Percentiles rank a stretch among this genome's conserved stretches.
Conservation (phyloP, 2,113 vertebrate species). For the Toxostoma redivivum region DNA sequence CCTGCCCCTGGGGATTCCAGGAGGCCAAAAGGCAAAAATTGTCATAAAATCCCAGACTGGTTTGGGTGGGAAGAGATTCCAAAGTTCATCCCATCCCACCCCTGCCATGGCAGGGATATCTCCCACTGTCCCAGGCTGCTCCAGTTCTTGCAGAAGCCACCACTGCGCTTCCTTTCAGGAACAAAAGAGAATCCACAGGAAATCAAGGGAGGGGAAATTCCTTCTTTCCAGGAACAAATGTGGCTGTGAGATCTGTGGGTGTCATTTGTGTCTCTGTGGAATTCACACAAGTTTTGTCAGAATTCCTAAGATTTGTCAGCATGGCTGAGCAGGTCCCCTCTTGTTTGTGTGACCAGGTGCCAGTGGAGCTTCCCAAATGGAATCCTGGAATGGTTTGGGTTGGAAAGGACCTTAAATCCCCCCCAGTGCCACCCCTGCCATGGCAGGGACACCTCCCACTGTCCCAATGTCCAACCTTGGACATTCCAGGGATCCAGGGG, state of each 20-base stretch:
- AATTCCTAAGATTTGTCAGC: not conserved
- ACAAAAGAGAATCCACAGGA: not conserved
- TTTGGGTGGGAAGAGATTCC: not conserved
- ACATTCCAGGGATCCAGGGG: not conserved
- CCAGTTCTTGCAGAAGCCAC: not conserved
- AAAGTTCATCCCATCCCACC: accelerated
- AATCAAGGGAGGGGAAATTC: too few species aligned
- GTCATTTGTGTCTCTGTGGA: accelerated
- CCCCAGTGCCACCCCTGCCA: accelerated
- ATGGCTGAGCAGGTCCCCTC: not conserved
- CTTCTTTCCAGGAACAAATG: not conserved
- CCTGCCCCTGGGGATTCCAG: not conserved
- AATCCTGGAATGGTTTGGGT: not conserved
- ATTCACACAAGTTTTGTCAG: too few species aligned
- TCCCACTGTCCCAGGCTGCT: not conserved
- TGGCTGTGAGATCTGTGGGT: not conserved
- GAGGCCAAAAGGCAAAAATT: not conserved
- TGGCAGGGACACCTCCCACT: not conserved
- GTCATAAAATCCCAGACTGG: not conserved
- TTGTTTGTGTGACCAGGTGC: accelerated
- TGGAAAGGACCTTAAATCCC: not conserved
- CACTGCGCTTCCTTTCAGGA: not conserved
- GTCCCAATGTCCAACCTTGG: not conserved
- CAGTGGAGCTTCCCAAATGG: not conserved
- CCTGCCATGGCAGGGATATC: not conserved